phyloP scores from a whole-genome alignment of 2,888 invertebrate genomes.

The Plagiodera versicolora region DNA sequence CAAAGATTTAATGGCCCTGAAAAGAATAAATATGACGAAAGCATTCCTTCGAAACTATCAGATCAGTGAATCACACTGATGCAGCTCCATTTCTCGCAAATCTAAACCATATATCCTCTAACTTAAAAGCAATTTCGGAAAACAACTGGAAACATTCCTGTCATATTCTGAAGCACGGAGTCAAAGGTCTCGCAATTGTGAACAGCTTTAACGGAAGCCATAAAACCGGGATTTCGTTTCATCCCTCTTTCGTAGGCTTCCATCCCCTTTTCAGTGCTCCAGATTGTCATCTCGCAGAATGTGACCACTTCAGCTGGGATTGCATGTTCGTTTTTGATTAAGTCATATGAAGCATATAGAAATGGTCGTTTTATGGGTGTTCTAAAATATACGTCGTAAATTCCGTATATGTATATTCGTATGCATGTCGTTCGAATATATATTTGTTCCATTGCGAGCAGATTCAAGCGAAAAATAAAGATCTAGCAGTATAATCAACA shows the following conservation, averaged over 20 bases:
- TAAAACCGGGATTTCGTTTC: constrained; percentile 42
- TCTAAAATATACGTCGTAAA: constrained; percentile 26
- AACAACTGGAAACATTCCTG: not conserved
- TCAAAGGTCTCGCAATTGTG: constrained; percentile 40
- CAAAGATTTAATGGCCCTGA: constrained; percentile 17
- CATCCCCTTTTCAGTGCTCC: constrained; percentile 28
- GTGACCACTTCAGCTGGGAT: constrained; percentile 34
- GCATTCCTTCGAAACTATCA: not conserved
- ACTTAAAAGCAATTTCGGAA: not conserved
- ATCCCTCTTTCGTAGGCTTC: constrained; percentile 30
- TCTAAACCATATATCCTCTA: not conserved
- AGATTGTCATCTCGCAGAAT: constrained; percentile 37
- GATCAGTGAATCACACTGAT: not conserved
- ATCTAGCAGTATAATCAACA: too few species aligned
- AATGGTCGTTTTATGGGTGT: constrained; percentile 28
- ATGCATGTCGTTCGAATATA: constrained; percentile 17
- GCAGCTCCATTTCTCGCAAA: not conserved
- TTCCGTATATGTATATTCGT: constrained; percentile 21
- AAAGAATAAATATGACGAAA: constrained; percentile 19
- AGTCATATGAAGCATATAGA: constrained; percentile 33
- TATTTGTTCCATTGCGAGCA: not conserved
- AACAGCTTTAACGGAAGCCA: constrained; percentile 46
- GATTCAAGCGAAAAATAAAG: too few species aligned
- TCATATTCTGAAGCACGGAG: constrained; percentile 12
- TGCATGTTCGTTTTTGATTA: constrained; percentile 26